Percentiles rank a stretch among this genome's conserved stretches.
Evolutionary conservation across 2,797 vertebrate species (phyloP).

Genomic region (Pantherophis alleghaniensis): DNA sequence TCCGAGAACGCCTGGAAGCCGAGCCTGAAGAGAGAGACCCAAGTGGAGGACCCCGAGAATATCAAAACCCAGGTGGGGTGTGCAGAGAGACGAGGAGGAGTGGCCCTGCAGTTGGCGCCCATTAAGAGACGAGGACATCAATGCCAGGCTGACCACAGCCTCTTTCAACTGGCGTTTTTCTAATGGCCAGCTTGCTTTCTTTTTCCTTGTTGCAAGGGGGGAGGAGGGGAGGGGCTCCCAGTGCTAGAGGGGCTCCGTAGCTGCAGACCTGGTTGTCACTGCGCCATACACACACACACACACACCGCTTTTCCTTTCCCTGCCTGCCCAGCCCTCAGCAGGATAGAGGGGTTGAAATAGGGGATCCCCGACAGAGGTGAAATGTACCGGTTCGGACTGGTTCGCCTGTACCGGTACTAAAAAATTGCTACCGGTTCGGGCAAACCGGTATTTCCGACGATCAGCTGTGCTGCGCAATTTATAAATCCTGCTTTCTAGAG

Average conservation of each 20-base stretch:
- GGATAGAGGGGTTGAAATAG: background rate
- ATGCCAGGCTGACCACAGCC: background rate
- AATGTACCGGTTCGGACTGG: too few relatives aligned
- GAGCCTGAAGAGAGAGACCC: conserved; percentile 83
- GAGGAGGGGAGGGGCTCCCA: background rate
- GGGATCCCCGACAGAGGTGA: too few relatives aligned
- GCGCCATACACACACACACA: too few relatives aligned
- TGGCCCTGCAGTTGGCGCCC: background rate
- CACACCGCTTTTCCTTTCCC: background rate
- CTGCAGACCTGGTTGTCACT: background rate
- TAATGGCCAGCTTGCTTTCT: background rate
- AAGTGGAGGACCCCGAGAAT: conserved; percentile 77
- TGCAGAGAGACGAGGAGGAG: accelerated
- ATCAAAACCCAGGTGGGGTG: conserved; percentile 83
- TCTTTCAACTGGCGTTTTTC: background rate
- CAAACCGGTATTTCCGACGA: too few relatives aligned
- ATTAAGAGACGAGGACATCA: background rate
- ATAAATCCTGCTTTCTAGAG: too few relatives aligned
- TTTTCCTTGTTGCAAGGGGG: background rate
- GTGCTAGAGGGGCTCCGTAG: background rate
- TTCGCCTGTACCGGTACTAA: too few relatives aligned
- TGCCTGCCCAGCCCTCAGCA: background rate
- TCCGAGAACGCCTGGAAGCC: conserved; percentile 97
- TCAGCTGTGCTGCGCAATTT: too few relatives aligned
- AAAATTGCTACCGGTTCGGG: too few relatives aligned